Evolutionary conservation across 35 echinoderm and acorn worm genomes (phyloP).

Genomic region (Ophioderma brevispina): DNA sequence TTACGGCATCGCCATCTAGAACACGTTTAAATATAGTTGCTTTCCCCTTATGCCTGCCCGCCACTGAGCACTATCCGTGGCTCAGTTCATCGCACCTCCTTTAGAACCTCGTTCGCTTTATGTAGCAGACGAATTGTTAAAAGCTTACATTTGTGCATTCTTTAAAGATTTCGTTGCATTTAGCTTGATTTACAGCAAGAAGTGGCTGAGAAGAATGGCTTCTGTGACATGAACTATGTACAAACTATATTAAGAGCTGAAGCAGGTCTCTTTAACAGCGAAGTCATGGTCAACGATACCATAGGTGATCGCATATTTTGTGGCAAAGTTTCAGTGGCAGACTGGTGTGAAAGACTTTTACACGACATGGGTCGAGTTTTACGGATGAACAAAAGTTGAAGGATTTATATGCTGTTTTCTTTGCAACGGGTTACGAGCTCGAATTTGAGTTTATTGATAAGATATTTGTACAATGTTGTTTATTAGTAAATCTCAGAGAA

Average conservation of each 20-base stretch:
- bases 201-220: slow-evolving; percentile 3
- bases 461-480: slow-evolving; percentile 39
- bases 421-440: slow-evolving; percentile 71
- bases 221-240: not conserved
- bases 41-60: no score
- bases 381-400: slow-evolving; percentile 44
- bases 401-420: slow-evolving; percentile 61
- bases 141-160: no score
- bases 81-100: no score
- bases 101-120: no score
- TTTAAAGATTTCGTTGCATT: no score
- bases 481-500: no score
- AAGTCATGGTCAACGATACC: slow-evolving; percentile 68
- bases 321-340: slow-evolving; percentile 48
- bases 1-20: no score
- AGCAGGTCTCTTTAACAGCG: slow-evolving; percentile 9
- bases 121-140: no score
- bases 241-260: not conserved
- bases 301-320: slow-evolving; percentile 62
- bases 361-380: slow-evolving; percentile 63
- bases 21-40: no score
- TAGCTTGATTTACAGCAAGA: no score
- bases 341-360: slow-evolving; percentile 56
- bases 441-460: slow-evolving; percentile 53
- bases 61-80: no score